phyloP scores from a whole-genome alignment of 2,113 vertebrate genomes.

The Sorex araneus region DNA sequence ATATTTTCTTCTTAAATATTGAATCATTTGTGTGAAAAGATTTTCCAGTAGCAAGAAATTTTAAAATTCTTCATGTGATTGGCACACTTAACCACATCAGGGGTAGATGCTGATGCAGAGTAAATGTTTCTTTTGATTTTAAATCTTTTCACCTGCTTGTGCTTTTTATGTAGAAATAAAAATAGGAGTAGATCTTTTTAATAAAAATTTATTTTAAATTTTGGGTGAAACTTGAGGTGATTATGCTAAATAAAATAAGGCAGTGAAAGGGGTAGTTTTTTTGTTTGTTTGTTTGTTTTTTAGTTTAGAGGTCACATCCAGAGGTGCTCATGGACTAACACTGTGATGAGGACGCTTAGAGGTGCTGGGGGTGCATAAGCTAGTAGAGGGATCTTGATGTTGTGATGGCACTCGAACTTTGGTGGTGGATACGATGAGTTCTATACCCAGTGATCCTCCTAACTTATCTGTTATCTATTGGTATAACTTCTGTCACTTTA shows the following conservation, averaged over 20 bases:
- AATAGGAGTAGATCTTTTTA: background rate
- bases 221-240: constrained; percentile 16
- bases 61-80: background rate
- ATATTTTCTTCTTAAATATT: constrained; percentile 50
- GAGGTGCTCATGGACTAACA: no score
- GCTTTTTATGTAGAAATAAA: constrained; percentile 28
- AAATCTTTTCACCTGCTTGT: constrained; percentile 36
- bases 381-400: no score
- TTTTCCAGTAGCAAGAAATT: background rate
- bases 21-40: constrained; percentile 47
- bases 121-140: constrained; percentile 9
- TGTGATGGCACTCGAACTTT: no score
- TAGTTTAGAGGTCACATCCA: no score
- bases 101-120: background rate
- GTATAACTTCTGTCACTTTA: constrained; percentile 13
- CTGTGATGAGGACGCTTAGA: no score
- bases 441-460: no score
- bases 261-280: no score
- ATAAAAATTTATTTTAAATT: background rate
- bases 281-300: no score
- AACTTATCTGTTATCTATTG: background rate
- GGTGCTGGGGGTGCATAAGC: no score
- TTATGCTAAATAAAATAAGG: no score
- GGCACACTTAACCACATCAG: background rate
- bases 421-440: no score